These are phyloP conservation scores for Scaptomyza hsui DNA, from an alignment of 1,140 invertebrate species.

Conservation along the genomic window DNA sequence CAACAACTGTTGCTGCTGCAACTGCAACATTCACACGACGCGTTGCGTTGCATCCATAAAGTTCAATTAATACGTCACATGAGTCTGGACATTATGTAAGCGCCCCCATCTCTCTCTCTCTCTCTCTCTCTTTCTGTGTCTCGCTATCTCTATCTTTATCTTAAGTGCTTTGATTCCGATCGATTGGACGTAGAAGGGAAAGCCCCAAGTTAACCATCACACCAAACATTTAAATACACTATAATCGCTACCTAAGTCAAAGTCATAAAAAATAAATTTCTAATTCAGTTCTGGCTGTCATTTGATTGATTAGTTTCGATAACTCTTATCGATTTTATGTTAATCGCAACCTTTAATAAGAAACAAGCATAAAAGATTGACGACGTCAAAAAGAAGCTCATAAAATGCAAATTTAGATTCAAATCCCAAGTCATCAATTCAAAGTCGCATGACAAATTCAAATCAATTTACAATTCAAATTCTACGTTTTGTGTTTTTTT, in stretches of 20 bases:
- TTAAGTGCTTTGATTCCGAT: conserved; percentile 8
- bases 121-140: too few relatives aligned
- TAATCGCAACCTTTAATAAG: background rate
- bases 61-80: conserved; percentile 76
- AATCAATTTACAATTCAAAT: background rate
- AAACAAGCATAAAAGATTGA: too few relatives aligned
- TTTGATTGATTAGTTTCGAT: conserved; percentile 12
- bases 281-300: too few relatives aligned
- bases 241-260: background rate
- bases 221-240: conserved; percentile 15
- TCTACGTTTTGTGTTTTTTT: too few relatives aligned
- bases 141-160: background rate
- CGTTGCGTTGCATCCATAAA: conserved; percentile 38
- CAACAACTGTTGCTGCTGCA: conserved; percentile 6
- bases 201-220: conserved; percentile 8
- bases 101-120: background rate
- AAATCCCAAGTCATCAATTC: background rate
- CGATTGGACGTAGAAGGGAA: conserved; percentile 32
- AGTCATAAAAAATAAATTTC: background rate
- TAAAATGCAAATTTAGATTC: too few relatives aligned
- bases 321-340: conserved; percentile 3
- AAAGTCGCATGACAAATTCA: background rate
- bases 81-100: conserved; percentile 49
- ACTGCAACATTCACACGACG: conserved; percentile 30
- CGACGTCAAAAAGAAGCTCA: too few relatives aligned